Evolutionary conservation across 2,797 vertebrate genomes (phyloP).

Genomic region (Brachyalestes nurse): DNA sequence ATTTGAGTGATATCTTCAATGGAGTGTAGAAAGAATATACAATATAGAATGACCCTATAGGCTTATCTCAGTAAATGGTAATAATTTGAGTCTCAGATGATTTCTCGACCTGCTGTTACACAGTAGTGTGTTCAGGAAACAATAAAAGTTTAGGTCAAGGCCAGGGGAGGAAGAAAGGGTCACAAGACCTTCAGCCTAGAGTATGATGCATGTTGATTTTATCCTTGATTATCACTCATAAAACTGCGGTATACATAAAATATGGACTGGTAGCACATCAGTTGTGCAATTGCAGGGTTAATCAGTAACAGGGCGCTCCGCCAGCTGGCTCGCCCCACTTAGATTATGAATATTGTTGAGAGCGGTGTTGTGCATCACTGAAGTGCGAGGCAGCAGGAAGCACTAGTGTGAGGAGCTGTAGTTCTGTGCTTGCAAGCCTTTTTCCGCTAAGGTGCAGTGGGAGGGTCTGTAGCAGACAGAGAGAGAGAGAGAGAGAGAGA

Average conservation of each 20-base stretch:
- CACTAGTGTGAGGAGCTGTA: neutral
- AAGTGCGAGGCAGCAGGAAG: conserved; percentile 41
- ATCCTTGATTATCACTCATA: conserved; percentile 13
- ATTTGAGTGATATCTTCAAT: too few species aligned
- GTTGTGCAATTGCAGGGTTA: conserved; percentile 32
- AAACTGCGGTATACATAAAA: conserved; percentile 1
- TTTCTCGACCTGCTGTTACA: neutral
- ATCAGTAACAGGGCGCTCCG: conserved; percentile 38
- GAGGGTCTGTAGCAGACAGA: conserved; percentile 40
- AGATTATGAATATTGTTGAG: conserved; percentile 18
- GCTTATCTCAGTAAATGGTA: neutral
- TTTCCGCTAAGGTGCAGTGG: conserved; percentile 45
- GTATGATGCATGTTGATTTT: neutral
- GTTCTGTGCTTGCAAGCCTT: conserved; percentile 36
- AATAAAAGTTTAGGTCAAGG: conserved; percentile 32
- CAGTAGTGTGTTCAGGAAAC: neutral
- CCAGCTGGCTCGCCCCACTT: conserved; percentile 19
- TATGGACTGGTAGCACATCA: neutral
- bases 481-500: neutral
- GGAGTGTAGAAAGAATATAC: too few species aligned
- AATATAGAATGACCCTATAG: too few species aligned
- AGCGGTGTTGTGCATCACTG: conserved; percentile 6
- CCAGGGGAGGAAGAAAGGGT: neutral
- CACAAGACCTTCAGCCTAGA: neutral
- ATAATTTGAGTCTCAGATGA: neutral